Conservation (phyloP, 2,888 invertebrate species). For the Eilema griseolum region DNA sequence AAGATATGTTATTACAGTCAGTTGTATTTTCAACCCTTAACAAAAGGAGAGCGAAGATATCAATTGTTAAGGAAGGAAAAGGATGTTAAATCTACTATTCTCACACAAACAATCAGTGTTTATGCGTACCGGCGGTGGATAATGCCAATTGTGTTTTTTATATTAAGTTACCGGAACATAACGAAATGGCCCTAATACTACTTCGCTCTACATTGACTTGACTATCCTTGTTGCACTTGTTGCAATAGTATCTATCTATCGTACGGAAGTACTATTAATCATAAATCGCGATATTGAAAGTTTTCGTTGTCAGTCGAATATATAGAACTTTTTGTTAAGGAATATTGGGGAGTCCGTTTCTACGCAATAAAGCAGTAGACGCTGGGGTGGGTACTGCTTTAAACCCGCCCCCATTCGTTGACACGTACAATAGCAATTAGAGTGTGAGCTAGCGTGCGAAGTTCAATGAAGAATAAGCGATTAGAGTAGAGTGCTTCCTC, state of each 20-base stretch:
- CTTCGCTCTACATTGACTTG: no score
- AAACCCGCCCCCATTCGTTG: no score
- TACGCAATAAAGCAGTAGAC: conserved; percentile 9
- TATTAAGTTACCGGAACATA: background rate
- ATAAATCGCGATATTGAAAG: conserved; percentile 11
- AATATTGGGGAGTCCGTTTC: conserved; percentile 16
- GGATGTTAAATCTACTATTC: background rate
- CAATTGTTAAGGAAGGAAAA: background rate
- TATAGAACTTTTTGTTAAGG: background rate
- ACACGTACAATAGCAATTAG: no score
- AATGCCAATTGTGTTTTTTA: background rate
- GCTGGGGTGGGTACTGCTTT: no score
- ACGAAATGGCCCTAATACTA: no score
- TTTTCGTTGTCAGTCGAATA: background rate
- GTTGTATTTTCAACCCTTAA: background rate
- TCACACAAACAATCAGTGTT: background rate
- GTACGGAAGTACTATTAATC: background rate
- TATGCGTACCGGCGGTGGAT: background rate
- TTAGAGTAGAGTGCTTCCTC: no score
- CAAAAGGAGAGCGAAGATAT: background rate
- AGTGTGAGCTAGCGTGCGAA: no score
- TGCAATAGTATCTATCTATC: background rate
- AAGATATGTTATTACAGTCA: no score
- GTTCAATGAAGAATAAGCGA: no score
- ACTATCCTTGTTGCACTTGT: background rate